A percentile compares a stretch with the other conserved stretches of the same genome.
Conservation (phyloP, 2,888 invertebrate genomes). For the Scaeva pyrastri region DNA sequence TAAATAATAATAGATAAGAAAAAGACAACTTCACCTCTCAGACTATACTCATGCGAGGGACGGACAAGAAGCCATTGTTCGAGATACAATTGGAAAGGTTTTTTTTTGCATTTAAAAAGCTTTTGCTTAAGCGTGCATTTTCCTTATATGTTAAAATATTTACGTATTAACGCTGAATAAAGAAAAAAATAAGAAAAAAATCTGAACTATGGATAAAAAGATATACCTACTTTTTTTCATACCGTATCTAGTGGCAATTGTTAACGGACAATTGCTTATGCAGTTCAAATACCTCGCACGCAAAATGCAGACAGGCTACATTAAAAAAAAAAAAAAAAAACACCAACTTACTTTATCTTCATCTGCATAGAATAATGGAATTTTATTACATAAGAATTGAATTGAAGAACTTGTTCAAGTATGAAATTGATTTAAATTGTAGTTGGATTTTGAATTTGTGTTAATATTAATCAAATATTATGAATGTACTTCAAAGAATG, state of each 20-base stretch:
- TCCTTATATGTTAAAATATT: conserved; percentile 15
- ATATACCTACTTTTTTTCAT: background rate
- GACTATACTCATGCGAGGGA: background rate
- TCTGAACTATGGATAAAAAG: conserved; percentile 17
- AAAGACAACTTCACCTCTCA: background rate
- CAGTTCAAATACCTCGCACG: conserved; percentile 31
- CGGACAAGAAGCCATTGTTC: conserved; percentile 42
- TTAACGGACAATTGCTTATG: conserved; percentile 59
- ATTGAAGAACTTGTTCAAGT: conserved; percentile 52
- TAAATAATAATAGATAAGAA: no score
- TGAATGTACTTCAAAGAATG: background rate
- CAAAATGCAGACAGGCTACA: background rate
- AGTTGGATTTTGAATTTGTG: conserved; percentile 23
- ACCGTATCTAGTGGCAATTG: conserved; percentile 47
- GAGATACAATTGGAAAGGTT: conserved; percentile 29
- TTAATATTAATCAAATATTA: conserved; percentile 7
- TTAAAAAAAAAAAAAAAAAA: background rate
- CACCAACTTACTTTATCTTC: conserved; percentile 13
- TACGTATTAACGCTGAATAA: conserved; percentile 33
- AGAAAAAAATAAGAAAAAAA: conserved; percentile 15
- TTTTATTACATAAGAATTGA: conserved; percentile 57
- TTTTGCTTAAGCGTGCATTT: conserved; percentile 42
- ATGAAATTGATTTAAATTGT: conserved; percentile 59
- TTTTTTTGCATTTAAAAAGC: conserved; percentile 23
- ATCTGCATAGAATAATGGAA: conserved; percentile 66